Evolutionary conservation across 1,140 invertebrate genomes (phyloP), one percentile per base, ranked within the genome.

Genomic region (Papilio polyxenes): DNA sequence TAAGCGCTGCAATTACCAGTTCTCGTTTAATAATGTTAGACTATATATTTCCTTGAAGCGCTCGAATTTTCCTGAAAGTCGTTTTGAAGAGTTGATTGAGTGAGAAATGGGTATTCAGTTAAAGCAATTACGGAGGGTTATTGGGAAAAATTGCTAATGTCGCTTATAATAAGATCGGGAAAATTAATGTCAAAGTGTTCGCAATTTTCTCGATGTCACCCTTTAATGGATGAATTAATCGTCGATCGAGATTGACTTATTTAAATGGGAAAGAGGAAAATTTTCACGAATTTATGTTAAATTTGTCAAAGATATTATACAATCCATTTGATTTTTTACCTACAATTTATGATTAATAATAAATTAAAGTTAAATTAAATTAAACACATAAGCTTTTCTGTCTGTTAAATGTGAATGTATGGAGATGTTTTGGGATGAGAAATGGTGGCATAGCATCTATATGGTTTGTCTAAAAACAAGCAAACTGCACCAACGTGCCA

Each of bases 81-180:
- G 85, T 90, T 77, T 62, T 81, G 78, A 84, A 84, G 85, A 87
- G 84, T 89, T 91, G 88, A 90, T 91, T 90, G 88, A 92, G 88
- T 89, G 87, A 91, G 86, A 83, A 90, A 90, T 89, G 89, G 87
- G 84, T 82, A 87, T 87, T 88, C 84, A 85, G 85, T 87, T 85
- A 81, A 83, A 88, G 90, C 83, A 90, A 92, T 91, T 90, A 89
- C 75, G 83, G 80, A 49, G 82, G 84, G 75, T 85, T 91, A 92
- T 92, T 91, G 91, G 91, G 88, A 92, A 92, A 91, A 91, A 91
- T 89, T 91, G 88, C 87, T 87, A 91, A 91, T 91, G 88, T 86
- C 84, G 81, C 84, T 83, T 75, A 83, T 82, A 82, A 84, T 37
- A 80, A 84, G 81, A 84, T 82, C 78, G 65, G 37, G 59, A n/a